Percentiles rank a stretch among this genome's conserved stretches.
Conservation (phyloP, 2,888 invertebrate species). For the Ophraella communa region DNA sequence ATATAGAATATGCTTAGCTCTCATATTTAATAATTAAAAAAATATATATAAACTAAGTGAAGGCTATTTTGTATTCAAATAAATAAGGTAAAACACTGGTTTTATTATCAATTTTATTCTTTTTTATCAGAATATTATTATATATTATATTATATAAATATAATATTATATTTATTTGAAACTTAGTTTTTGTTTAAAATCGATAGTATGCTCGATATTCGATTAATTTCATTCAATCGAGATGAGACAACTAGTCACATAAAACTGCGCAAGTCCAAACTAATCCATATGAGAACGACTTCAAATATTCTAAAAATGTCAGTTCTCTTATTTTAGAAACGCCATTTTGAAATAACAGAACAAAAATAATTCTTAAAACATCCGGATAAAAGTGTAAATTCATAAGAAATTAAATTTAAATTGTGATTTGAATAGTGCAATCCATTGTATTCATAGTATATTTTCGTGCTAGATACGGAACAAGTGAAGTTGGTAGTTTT, state of each 20-base stretch:
- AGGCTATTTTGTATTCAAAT: too few species aligned
- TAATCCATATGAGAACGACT: slow-evolving; percentile 17
- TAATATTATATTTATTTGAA: too few species aligned
- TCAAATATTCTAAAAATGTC: slow-evolving; percentile 48
- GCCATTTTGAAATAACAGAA: slow-evolving; percentile 53
- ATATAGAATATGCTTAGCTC: too few species aligned
- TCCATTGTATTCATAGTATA: slow-evolving; percentile 26
- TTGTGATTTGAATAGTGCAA: slow-evolving; percentile 23
- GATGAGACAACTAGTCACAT: neutral
- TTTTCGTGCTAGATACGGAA: slow-evolving; percentile 44
- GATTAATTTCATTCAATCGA: neutral
- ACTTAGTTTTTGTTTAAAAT: neutral
- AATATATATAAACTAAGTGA: too few species aligned
- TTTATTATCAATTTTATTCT: too few species aligned
- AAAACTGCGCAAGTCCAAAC: slow-evolving; percentile 19
- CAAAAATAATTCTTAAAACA: slow-evolving; percentile 31
- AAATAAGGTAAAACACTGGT: too few species aligned
- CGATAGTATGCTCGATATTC: neutral
- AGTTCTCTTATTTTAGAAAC: slow-evolving; percentile 50
- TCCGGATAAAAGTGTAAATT: slow-evolving; percentile 17
- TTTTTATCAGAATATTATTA: too few species aligned
- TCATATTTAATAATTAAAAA: too few species aligned
- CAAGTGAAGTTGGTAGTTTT: slow-evolving; percentile 48
- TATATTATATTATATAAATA: too few species aligned
- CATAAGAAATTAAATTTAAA: slow-evolving; percentile 6